Conservation (phyloP, 2,113 vertebrate genomes). For the Lepisosteus osseus region DNA sequence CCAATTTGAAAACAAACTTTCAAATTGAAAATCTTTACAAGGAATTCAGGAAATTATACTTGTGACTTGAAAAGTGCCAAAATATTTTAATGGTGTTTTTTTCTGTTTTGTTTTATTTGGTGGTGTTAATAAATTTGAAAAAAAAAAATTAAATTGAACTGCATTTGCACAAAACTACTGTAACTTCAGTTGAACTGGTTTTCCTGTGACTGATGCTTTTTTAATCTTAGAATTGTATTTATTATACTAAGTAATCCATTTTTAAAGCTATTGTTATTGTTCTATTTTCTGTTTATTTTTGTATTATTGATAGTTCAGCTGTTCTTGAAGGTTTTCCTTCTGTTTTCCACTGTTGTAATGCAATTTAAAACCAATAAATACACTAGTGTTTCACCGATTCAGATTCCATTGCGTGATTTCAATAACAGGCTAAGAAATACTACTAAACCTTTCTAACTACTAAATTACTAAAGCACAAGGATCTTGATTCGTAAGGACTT, state of each 20-base stretch:
- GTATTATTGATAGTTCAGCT: conserved; percentile 66
- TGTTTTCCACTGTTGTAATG: conserved; percentile 60
- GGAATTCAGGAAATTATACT: conserved; percentile 33
- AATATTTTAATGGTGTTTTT: conserved; percentile 69
- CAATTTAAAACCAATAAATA: conserved; percentile 69
- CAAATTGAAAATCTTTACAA: conserved; percentile 12
- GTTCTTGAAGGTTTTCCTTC: conserved; percentile 66
- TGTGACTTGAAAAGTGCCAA: conserved; percentile 77
- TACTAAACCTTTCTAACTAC: too few relatives aligned
- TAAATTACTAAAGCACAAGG: too few relatives aligned
- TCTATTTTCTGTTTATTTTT: conserved; percentile 75
- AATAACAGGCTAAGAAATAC: neutral
- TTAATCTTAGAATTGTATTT: conserved; percentile 83
- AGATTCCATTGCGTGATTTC: neutral
- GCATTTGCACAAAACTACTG: conserved; percentile 87
- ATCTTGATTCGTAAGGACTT: too few relatives aligned
- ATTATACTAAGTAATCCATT: conserved; percentile 82
- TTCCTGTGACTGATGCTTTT: conserved; percentile 91
- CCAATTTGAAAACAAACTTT: conserved; percentile 20
- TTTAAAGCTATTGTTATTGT: conserved; percentile 53
- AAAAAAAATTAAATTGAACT: conserved; percentile 38
- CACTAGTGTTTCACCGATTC: neutral
- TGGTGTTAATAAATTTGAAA: conserved; percentile 53
- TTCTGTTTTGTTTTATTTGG: conserved; percentile 58
- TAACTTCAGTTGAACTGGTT: conserved; percentile 90